These are phyloP conservation scores for Elgaria multicarinata DNA, from an alignment of 2,113 vertebrate genomes.

Conservation along the genomic window DNA sequence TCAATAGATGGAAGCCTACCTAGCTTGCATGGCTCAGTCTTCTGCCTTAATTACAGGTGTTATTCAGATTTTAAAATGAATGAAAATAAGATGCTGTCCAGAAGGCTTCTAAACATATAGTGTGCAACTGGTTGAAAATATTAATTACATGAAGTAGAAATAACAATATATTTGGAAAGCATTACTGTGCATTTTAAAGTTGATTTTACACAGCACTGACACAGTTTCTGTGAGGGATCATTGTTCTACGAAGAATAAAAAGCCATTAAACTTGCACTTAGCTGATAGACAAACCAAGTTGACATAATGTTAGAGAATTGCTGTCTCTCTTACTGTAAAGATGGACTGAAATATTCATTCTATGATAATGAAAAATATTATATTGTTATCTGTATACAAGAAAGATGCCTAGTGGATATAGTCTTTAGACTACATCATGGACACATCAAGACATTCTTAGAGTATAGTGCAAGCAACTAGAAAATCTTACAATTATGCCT, in stretches of 20 bases:
- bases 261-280: conserved; percentile 1
- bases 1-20: conserved; percentile 84
- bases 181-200: background rate
- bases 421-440: background rate
- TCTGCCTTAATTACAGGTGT: conserved; percentile 80
- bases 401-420: background rate
- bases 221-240: background rate
- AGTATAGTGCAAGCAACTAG: background rate
- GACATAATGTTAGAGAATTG: background rate
- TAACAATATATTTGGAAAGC: background rate
- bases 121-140: conserved; percentile 36
- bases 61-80: conserved; percentile 59
- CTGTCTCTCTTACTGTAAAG: background rate
- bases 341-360: background rate
- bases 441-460: background rate
- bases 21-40: conserved; percentile 68
- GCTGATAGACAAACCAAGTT: background rate
- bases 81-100: conserved; percentile 51
- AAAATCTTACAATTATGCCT: background rate
- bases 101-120: conserved; percentile 45
- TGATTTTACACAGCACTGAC: background rate
- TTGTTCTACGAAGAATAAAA: conserved; percentile 5
- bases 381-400: background rate
- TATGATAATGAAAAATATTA: conserved; percentile 10
- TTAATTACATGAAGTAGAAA: background rate